Percentiles rank a stretch among this genome's conserved stretches.
These are phyloP conservation scores for Apodemia zela DNA, from an alignment of 2,888 invertebrate species.

Conservation along the genomic window DNA sequence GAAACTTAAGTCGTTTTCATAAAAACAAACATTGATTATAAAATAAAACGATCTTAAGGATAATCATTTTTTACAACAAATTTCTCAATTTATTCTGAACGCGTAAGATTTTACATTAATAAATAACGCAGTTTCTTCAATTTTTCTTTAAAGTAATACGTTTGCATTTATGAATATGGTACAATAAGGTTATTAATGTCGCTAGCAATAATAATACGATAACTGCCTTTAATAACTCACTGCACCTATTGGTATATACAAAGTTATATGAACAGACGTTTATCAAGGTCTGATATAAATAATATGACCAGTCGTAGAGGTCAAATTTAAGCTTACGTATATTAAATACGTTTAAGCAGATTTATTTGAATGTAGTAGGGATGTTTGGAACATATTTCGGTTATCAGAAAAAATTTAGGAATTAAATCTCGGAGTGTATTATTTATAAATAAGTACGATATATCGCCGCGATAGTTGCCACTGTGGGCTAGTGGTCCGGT, in stretches of 20 bases:
- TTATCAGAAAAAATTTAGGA: not conserved
- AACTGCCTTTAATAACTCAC: slow-evolving; percentile 34
- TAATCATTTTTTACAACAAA: too few relatives aligned
- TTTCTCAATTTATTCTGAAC: slow-evolving; percentile 1
- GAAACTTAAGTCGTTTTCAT: too few relatives aligned
- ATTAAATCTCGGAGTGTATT: not conserved
- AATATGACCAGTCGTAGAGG: slow-evolving; percentile 37
- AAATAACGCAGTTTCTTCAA: not conserved
- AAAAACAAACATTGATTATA: too few relatives aligned
- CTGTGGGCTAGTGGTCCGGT: too few relatives aligned
- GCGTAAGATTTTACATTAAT: not conserved
- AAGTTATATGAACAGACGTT: slow-evolving; percentile 33
- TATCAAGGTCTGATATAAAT: slow-evolving; percentile 40
- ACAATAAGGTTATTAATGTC: slow-evolving; percentile 24
- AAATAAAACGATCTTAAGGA: too few relatives aligned
- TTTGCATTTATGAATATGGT: slow-evolving; percentile 32
- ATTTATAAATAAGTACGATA: too few relatives aligned
- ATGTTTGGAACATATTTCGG: not conserved
- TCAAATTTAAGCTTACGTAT: slow-evolving; percentile 35
- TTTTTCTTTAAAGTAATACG: slow-evolving; percentile 14
- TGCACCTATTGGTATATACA: slow-evolving; percentile 31
- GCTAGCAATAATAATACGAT: slow-evolving; percentile 23
- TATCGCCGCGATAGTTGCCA: too few relatives aligned
- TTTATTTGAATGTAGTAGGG: slow-evolving; percentile 30
- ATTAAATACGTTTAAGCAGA: slow-evolving; percentile 29